Evolutionary conservation across 1,140 invertebrate species (phyloP), one percentile per base, ranked within the genome.

Genomic region (Pygmarrhopalites habei): DNA sequence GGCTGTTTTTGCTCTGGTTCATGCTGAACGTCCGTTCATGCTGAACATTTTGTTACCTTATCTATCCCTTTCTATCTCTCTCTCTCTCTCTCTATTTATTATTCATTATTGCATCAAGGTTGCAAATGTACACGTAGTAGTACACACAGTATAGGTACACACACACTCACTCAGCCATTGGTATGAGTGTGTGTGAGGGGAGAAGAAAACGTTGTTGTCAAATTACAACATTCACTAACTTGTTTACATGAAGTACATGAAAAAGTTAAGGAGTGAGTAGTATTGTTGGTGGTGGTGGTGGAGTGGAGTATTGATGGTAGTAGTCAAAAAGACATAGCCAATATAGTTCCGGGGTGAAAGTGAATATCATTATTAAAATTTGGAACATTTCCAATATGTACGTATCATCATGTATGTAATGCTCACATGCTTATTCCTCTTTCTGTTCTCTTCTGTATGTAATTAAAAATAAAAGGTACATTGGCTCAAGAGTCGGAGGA

Each of bases 401-500:
- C 32, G n/a, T n/a, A n/a, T 43, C 10, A 2, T 26, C 32, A 44
- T 21, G n/a, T 29, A 10, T 25, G 23, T 26, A 26, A n/a, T 25
- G 17, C 43, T 59, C 25, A 25, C 21, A 12, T 59, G 19, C 41
- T 29, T 28, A 1, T 17, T 28, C 1, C 30, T n/a, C 15, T 47
- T 52, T 28, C 28, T 52, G 28, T 17, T 14, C 15, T 35, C 5
- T 35, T 35, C 5, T 35, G 32, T 35, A 35, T 35, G 15, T 35
- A 35, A 35, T 7, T 35, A 35, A 32, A 30, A 30, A 46, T 44
- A 14, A 35, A 35, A 63, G 53, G 19, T 46, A 28, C 56, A 28
- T 58, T 28, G 12, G 64, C 46, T 26, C 25, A 44, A 35, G 67
- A 68, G 53, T 58, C 55, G 19, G 89, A 90, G 66, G 89, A 84